Conservation (phyloP, 2,888 invertebrate species). For the Eustalomyia histrio region DNA sequence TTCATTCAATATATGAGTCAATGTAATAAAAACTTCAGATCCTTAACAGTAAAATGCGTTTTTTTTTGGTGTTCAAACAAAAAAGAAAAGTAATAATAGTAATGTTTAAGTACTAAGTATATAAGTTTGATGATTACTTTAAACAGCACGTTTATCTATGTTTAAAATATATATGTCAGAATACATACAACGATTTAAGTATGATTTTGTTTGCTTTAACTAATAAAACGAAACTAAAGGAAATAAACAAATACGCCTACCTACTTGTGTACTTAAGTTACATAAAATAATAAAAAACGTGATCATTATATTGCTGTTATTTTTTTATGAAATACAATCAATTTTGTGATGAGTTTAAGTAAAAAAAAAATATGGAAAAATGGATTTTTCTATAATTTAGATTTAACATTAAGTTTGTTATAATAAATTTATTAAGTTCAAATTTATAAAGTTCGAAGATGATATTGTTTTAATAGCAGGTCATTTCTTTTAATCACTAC, state of each 20-base stretch:
- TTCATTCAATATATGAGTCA: not conserved
- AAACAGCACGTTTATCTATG: slow-evolving; percentile 57
- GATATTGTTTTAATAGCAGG: not conserved
- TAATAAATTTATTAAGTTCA: not conserved
- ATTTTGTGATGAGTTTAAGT: slow-evolving; percentile 14
- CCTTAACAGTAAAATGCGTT: slow-evolving; percentile 54
- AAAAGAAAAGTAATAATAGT: not conserved
- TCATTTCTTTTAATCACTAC: no score
- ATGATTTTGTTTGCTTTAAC: slow-evolving; percentile 24
- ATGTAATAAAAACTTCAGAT: slow-evolving; percentile 15
- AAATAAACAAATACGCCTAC: not conserved
- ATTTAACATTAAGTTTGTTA: not conserved
- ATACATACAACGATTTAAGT: slow-evolving; percentile 31
- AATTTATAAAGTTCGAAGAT: not conserved
- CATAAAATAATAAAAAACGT: slow-evolving; percentile 62
- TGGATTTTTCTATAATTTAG: not conserved
- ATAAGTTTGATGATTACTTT: not conserved
- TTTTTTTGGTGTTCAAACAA: slow-evolving; percentile 44
- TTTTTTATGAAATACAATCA: slow-evolving; percentile 31
- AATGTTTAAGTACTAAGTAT: no score
- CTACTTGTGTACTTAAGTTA: slow-evolving; percentile 51
- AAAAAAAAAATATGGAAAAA: not conserved
- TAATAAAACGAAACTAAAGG: not conserved
- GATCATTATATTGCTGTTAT: slow-evolving; percentile 36
- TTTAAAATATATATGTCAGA: slow-evolving; percentile 60